These are phyloP conservation scores for Camelus bactrianus DNA, from an alignment of 2,113 vertebrate species.

Conservation along the genomic window DNA sequence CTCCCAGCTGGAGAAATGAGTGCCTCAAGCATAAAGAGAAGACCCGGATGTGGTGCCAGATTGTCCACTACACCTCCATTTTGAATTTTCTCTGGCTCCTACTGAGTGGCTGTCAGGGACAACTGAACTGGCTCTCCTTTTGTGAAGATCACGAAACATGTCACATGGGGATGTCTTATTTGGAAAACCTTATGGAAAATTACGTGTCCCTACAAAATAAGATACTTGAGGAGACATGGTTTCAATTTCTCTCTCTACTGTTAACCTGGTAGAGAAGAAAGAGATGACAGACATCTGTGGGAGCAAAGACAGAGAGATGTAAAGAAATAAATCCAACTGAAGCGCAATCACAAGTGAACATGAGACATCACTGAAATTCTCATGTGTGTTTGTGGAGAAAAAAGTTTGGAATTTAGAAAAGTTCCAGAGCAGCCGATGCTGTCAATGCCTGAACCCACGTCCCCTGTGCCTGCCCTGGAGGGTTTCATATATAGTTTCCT, in stretches of 20 bases:
- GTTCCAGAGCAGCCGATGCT: background rate
- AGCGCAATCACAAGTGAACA: background rate
- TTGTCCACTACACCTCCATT: background rate
- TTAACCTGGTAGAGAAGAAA: conserved; percentile 9
- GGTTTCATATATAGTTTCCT: background rate
- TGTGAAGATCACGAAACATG: background rate
- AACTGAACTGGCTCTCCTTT: conserved; percentile 16
- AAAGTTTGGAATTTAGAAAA: conserved; percentile 6
- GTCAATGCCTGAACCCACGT: background rate
- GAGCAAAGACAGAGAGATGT: background rate
- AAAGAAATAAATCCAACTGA: background rate
- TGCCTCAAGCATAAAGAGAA: background rate
- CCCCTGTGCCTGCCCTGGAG: background rate
- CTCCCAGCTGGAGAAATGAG: conserved; percentile 14
- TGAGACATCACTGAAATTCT: background rate
- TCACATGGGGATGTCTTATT: background rate
- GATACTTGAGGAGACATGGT: background rate
- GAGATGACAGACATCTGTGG: background rate
- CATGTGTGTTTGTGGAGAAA: background rate
- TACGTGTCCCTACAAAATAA: conserved; percentile 31
- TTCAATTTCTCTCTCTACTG: background rate
- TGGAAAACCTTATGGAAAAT: conserved; percentile 17
- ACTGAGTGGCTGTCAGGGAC: background rate
- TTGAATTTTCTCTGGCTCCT: conserved; percentile 52
- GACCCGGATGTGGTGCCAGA: background rate